Conservation (phyloP, 53 echinoderm and acorn worm genomes). For the Mesocentrotus franciscanus region DNA sequence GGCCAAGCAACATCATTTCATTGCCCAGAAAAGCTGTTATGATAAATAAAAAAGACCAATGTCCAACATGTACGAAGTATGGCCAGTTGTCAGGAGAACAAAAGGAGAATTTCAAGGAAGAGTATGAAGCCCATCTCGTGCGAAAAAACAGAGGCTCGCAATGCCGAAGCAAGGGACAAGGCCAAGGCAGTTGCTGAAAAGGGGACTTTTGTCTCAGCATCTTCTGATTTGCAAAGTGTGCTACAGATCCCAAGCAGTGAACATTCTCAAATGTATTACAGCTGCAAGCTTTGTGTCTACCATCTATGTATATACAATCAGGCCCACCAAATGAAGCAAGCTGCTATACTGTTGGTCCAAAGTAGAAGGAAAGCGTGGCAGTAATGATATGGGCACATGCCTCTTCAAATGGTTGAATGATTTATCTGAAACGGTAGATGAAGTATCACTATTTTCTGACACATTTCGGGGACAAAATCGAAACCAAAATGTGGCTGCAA, state of each 20-base stretch:
- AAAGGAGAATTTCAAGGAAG: constrained; percentile 62
- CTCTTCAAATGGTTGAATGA: too few species aligned
- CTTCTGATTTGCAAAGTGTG: constrained; percentile 70
- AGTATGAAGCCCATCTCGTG: constrained; percentile 67
- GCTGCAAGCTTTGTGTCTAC: constrained; percentile 63
- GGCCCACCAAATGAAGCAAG: too few species aligned
- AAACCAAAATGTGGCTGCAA: too few species aligned
- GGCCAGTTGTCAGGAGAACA: constrained; percentile 61
- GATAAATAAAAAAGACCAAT: too few species aligned
- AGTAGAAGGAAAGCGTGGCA: too few species aligned
- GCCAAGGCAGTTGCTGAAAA: too few species aligned
- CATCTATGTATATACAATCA: constrained; percentile 53
- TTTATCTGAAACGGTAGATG: too few species aligned
- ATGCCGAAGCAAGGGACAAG: constrained; percentile 52
- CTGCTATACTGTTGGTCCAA: background rate
- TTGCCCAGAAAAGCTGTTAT: too few species aligned
- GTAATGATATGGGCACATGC: too few species aligned
- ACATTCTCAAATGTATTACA: constrained; percentile 61
- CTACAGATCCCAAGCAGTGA: constrained; percentile 56
- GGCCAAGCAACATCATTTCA: too few species aligned
- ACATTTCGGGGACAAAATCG: too few species aligned
- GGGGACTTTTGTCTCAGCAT: constrained; percentile 55
- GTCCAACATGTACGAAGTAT: background rate
- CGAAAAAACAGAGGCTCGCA: constrained; percentile 61
- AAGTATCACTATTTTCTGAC: too few species aligned